Conservation (phyloP, 1,140 invertebrate genomes). For the Druon quercuslanigerum region DNA sequence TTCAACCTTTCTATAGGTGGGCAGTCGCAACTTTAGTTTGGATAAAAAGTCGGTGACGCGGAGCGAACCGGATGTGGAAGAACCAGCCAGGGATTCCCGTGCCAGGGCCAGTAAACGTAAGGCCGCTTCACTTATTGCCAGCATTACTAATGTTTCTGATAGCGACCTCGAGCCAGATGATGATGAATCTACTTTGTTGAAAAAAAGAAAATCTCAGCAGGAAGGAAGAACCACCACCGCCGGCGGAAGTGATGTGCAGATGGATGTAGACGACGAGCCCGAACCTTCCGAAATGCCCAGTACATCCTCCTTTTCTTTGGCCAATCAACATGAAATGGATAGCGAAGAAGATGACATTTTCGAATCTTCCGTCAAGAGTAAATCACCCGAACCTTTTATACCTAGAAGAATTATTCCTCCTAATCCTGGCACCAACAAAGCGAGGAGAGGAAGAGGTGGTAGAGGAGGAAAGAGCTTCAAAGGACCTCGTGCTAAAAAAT, state of each 20-base stretch:
- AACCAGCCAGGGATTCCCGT: slow-evolving; percentile 27
- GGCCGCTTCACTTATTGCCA: slow-evolving; percentile 43
- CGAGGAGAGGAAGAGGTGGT: background rate
- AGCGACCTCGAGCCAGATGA: slow-evolving; percentile 47
- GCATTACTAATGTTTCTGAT: slow-evolving; percentile 30
- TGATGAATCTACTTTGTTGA: slow-evolving; percentile 40
- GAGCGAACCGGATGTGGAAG: slow-evolving; percentile 42
- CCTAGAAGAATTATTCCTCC: slow-evolving; percentile 46
- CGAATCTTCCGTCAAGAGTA: slow-evolving; percentile 29
- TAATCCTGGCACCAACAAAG: slow-evolving; percentile 33
- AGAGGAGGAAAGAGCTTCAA: slow-evolving; percentile 34
- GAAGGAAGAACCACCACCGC: slow-evolving; percentile 27
- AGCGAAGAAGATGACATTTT: slow-evolving; percentile 35
- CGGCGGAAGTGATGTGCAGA: slow-evolving; percentile 16
- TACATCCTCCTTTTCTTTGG: background rate
- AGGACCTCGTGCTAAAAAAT: slow-evolving; percentile 34
- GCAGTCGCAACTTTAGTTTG: slow-evolving; percentile 44
- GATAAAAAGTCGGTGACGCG: slow-evolving; percentile 33
- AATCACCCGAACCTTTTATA: slow-evolving; percentile 18
- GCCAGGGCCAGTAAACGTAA: slow-evolving; percentile 60
- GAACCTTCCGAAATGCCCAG: slow-evolving; percentile 30
- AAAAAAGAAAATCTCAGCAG: slow-evolving; percentile 51
- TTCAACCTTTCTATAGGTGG: slow-evolving; percentile 58
- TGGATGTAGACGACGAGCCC: slow-evolving; percentile 14
- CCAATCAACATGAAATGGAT: slow-evolving; percentile 24